These are phyloP conservation scores for Catharus bicknelli DNA, from an alignment of 2,113 vertebrate genomes.

Conservation along the genomic window DNA sequence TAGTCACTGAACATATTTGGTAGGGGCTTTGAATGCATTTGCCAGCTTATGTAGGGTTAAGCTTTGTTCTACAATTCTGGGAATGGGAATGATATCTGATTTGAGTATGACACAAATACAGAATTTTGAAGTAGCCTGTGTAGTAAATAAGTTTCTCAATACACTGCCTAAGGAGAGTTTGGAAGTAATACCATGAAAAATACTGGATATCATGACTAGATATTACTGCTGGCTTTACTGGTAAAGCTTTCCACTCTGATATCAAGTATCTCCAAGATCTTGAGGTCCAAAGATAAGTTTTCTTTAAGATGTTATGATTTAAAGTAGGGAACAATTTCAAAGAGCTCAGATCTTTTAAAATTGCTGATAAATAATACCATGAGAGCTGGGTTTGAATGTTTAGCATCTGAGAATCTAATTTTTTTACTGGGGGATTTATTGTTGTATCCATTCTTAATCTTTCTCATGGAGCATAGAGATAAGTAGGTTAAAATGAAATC, in stretches of 20 bases:
- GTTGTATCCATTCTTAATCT: background rate
- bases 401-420: background rate
- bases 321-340: background rate
- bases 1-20: fast-evolving
- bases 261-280: background rate
- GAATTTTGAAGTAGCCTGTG: background rate
- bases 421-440: background rate
- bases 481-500: constrained; percentile 30
- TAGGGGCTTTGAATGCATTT: background rate
- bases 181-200: background rate
- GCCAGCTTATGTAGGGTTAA: background rate
- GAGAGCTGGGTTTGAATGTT: background rate
- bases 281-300: background rate
- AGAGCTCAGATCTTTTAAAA: background rate
- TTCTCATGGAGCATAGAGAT: background rate
- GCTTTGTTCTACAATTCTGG: background rate
- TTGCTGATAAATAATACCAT: background rate
- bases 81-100: background rate
- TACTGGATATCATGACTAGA: background rate
- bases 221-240: background rate
- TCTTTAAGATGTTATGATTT: background rate
- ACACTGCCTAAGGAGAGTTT: background rate
- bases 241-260: background rate
- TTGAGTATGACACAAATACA: background rate
- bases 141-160: background rate